phyloP scores from a whole-genome alignment of 2,113 vertebrate genomes.

The Arizona elegans region DNA sequence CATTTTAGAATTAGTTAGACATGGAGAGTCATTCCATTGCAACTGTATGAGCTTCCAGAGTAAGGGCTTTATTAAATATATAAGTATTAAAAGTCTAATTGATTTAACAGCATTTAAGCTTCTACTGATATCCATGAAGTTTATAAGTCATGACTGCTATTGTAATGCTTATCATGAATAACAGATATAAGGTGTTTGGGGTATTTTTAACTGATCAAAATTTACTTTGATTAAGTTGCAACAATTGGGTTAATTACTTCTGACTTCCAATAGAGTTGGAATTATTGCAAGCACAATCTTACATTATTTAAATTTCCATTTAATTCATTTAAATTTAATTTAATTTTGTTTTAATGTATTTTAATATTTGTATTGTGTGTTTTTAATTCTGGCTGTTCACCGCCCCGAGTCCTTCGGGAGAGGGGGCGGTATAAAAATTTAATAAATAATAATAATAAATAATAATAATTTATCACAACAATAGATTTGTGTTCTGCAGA shows the following conservation, averaged over 20 bases:
- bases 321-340: too few species aligned
- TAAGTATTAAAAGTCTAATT: background rate
- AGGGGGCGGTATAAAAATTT: too few species aligned
- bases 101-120: background rate
- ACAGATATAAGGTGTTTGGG: background rate
- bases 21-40: background rate
- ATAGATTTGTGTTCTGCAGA: background rate
- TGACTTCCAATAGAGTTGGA: background rate
- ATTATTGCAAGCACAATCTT: background rate
- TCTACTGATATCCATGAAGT: background rate
- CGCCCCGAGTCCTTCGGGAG: too few species aligned
- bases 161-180: background rate
- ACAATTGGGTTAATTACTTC: background rate
- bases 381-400: too few species aligned
- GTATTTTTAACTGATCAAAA: background rate
- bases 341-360: too few species aligned
- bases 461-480: background rate
- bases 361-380: too few species aligned
- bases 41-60: background rate
- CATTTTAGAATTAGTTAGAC: background rate
- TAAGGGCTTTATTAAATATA: background rate
- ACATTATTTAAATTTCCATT: background rate
- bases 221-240: background rate
- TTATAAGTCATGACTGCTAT: background rate
- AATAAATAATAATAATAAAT: too few species aligned